Base-by-base conservation (phyloP, 1,140 invertebrate genomes). In the Monochamus saltuarius region DNA sequence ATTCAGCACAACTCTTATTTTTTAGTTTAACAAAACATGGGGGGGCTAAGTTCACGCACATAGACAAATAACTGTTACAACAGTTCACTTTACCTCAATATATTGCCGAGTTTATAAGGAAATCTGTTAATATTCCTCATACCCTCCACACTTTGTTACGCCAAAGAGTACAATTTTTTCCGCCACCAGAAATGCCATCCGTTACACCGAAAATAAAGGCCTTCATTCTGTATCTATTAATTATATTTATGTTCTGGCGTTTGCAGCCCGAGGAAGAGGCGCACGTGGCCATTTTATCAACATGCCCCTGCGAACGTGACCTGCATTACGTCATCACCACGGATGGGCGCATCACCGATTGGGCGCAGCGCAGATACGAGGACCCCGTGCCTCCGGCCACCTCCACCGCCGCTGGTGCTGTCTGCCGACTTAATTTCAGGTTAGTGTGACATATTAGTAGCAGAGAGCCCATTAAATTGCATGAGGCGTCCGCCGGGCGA, bases 351-450 rank as follows among this genome's bases (percentile, higher is more conserved):
- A 81, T 84, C 0, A 83, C 84, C 0, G 80, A 83, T 60, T 85
- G 84, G 83, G 73, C 74, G 4, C 68, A 71, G 74, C 75, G 16
- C 69, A 75, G 22, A 73, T 80, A 51, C 73, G 80, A 57, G 72
- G 78, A 64, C 73, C 76, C 54, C 64, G 71, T 61, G 65, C 75
- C 37, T 52, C 73, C 56, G 71, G 77, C 62, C 61, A 69, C 54
- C 53, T 67, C 43, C 42, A 54, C 69, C 59, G 56, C 67, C 46
- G 45, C 80, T 11, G 78, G 77, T 6, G 80, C 83, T 35, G 70
- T 84, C 19, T 86, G 84, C 75, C 72, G 80, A 51, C 81, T 85
- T 59, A 84, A 84, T 70, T 84, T 85, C 66, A 84, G 82, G 84
- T 85, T 69, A 80, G 80, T 29, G 22, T 29, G 78, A 55, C 17